These are phyloP conservation scores for Rhagium mordax DNA, from an alignment of 2,888 invertebrate species.

Conservation along the genomic window DNA sequence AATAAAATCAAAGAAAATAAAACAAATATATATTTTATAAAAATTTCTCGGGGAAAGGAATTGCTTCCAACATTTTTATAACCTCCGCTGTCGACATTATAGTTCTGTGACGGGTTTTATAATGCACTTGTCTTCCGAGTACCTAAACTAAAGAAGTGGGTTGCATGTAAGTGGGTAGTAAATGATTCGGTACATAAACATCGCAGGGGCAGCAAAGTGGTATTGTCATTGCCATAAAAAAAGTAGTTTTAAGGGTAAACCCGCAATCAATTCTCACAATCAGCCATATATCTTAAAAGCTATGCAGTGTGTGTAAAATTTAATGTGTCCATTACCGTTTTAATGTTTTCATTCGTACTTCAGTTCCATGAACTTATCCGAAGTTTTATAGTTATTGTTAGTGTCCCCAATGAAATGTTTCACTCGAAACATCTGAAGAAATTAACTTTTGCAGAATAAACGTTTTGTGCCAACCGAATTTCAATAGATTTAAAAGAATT, in stretches of 20 bases:
- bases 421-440: conserved; percentile 30
- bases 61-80: too few species aligned
- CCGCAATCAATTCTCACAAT: conserved; percentile 30
- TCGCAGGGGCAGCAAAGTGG: background rate
- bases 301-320: conserved; percentile 35
- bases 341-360: conserved; percentile 34
- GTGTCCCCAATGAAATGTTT: conserved; percentile 32
- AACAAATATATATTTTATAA: too few species aligned
- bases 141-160: background rate
- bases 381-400: conserved; percentile 37
- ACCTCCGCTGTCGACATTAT: too few species aligned
- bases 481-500: conserved; percentile 33
- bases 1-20: too few species aligned
- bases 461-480: conserved; percentile 25
- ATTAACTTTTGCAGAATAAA: conserved; percentile 35
- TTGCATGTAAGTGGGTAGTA: background rate
- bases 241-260: conserved; percentile 16
- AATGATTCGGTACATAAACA: conserved; percentile 1
- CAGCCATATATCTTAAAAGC: conserved; percentile 15
- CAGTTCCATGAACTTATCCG: conserved; percentile 33
- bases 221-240: conserved; percentile 9
- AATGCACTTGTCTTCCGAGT: background rate
- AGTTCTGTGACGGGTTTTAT: background rate
- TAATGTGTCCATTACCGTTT: conserved; percentile 29
- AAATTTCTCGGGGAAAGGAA: too few species aligned